Base-by-base conservation (phyloP, 1,140 invertebrate genomes). In the Drosophila ogumai region DNA sequence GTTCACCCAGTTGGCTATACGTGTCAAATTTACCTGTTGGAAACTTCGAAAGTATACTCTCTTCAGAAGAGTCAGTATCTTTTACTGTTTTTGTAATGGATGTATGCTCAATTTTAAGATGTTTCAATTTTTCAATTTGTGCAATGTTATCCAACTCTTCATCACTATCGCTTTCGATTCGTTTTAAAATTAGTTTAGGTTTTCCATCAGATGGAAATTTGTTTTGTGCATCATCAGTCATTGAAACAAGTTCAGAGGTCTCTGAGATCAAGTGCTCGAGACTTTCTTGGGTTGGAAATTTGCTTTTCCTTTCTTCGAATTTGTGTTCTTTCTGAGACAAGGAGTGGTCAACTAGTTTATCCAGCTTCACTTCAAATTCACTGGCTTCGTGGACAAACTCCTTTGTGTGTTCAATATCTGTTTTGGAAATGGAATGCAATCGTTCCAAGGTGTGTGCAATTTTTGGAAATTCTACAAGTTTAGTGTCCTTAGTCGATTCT, bases 361-460 rank as follows among this genome's bases (percentile, higher is more conserved):
- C 74, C 3, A 79, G 46, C 55, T 72, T 78, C 10, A 54, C 47
- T 60, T 91, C 58, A 28, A 73, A 52, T 32, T 80, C 57, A 49
- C 22, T 58, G 32, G 78, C 50, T 49, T 65, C 57, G 12, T 68
- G 68, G 25, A 66, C 75, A 69, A 74, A 52, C 49, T 91, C 77
- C 67, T 58, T 79, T 28, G 81, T 72, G 32, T 91, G 78, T 57
- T 66, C 36, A 54, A 88, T 67, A 44, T 81, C 74, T 28, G 66
- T 50, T 75, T 90, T 90, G 2, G 69, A 88, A 73, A 86, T 90
- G 64, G 79, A 79, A 67, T 90, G 87, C 17, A 90, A 74, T 64
- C 59, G 77, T 61, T 91, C 82, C 31, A 74, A 44, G 36, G 84
- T 78, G 25, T 84, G 76, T n/a, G 56, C 40, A 28, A 72, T 50